These are phyloP conservation scores for Micronisus gabar DNA, from an alignment of 2,113 vertebrate genomes.

Conservation along the genomic window DNA sequence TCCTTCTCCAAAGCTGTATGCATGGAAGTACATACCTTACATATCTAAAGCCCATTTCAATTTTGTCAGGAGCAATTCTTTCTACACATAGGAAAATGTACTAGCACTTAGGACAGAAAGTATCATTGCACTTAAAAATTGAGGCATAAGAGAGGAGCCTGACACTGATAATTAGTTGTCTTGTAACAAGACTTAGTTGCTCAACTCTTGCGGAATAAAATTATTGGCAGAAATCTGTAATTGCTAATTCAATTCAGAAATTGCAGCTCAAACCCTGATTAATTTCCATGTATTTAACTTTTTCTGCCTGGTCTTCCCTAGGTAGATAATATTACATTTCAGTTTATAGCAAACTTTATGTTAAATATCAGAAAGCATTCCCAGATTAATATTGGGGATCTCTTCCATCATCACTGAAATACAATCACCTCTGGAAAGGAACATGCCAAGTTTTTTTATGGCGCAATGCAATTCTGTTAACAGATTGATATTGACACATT, in stretches of 20 bases:
- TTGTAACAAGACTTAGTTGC: background rate
- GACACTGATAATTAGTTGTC: background rate
- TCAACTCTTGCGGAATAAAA: background rate
- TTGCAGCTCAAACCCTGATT: background rate
- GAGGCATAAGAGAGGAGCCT: background rate
- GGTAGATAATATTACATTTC: background rate
- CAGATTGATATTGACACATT: background rate
- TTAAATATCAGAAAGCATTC: background rate
- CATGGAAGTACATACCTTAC: background rate
- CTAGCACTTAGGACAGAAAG: background rate
- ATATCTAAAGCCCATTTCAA: background rate
- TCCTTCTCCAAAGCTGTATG: background rate
- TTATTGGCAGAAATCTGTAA: background rate
- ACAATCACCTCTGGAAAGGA: background rate
- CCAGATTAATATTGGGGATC: background rate
- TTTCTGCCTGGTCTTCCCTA: background rate
- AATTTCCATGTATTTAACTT: background rate
- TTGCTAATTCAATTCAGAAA: background rate
- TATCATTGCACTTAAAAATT: background rate
- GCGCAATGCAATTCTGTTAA: background rate
- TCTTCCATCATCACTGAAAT: background rate
- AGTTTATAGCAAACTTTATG: background rate
- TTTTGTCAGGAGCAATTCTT: background rate
- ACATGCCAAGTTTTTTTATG: background rate
- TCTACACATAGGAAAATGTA: background rate